phyloP scores from a whole-genome alignment of 1,140 invertebrate genomes.

The Aradophagus sp. region DNA sequence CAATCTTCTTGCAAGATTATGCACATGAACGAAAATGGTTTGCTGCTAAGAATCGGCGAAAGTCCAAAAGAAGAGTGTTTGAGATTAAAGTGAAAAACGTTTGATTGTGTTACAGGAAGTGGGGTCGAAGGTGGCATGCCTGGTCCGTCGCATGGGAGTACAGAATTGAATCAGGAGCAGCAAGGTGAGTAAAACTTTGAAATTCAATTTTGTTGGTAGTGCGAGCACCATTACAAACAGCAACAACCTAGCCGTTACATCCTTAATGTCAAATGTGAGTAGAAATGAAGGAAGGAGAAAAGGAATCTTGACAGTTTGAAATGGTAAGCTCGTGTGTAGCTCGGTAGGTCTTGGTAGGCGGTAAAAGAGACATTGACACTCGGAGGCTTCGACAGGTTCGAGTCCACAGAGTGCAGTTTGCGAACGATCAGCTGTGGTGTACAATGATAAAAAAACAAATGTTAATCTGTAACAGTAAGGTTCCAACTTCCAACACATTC shows the following conservation, averaged over 20 bases:
- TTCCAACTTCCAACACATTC: conserved; percentile 10
- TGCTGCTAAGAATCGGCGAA: too few relatives aligned
- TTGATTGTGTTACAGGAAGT: conserved; percentile 59
- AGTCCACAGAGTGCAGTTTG: conserved; percentile 75
- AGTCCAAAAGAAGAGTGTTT: too few relatives aligned
- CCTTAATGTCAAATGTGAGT: conserved; percentile 72
- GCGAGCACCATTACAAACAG: conserved; percentile 76
- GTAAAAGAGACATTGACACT: conserved; percentile 74
- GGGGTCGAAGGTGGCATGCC: conserved; percentile 71
- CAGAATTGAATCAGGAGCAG: conserved; percentile 72
- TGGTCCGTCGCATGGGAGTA: conserved; percentile 70
- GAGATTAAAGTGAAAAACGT: too few relatives aligned
- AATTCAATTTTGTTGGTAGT: conserved; percentile 68
- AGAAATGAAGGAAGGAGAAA: conserved; percentile 68
- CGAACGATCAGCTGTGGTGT: conserved; percentile 71
- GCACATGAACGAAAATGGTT: too few relatives aligned
- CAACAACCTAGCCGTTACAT: conserved; percentile 76
- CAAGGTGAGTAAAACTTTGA: conserved; percentile 69
- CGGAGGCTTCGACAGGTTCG: conserved; percentile 67
- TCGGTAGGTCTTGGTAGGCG: conserved; percentile 74
- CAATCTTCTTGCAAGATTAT: too few relatives aligned
- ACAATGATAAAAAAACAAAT: conserved; percentile 62
- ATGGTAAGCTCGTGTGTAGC: conserved; percentile 76
- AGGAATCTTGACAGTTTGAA: conserved; percentile 73
- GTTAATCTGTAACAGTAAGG: conserved; percentile 26